Conservation (phyloP, 2,113 vertebrate genomes). For the Hirundichthys speculiger region DNA sequence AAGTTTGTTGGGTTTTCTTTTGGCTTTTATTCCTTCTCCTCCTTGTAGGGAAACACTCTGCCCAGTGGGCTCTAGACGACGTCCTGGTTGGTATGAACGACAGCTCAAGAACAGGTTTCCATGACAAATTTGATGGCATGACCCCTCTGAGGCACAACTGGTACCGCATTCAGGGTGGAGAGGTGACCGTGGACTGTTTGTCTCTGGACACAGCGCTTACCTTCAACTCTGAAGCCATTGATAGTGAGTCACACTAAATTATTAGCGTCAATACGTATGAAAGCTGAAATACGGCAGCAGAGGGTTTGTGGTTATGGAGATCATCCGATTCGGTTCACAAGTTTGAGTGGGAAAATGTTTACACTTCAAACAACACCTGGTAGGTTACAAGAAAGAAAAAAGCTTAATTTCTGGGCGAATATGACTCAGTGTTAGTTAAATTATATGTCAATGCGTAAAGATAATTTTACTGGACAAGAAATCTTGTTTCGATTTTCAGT, state of each 20-base stretch:
- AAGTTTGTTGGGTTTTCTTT: too few relatives aligned
- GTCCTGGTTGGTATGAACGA: slow-evolving; percentile 98
- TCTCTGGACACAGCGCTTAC: slow-evolving; percentile 92
- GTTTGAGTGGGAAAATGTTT: too few relatives aligned
- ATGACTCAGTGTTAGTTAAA: too few relatives aligned
- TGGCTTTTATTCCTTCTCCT: neutral
- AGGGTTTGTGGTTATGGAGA: neutral
- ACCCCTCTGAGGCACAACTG: slow-evolving; percentile 92
- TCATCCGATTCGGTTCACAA: too few relatives aligned
- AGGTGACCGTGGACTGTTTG: slow-evolving; percentile 93
- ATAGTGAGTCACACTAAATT: slow-evolving; percentile 71
- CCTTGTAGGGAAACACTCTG: slow-evolving; percentile 89
- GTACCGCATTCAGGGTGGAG: slow-evolving; percentile 96
- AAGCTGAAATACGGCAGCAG: neutral
- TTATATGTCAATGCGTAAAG: too few relatives aligned
- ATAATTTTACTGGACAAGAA: too few relatives aligned
- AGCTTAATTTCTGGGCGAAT: too few relatives aligned
- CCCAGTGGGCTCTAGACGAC: slow-evolving; percentile 96
- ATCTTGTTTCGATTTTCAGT: too few relatives aligned
- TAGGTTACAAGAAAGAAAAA: too few relatives aligned
- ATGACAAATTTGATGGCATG: slow-evolving; percentile 94
- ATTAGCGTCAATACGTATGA: neutral
- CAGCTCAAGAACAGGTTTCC: slow-evolving; percentile 94
- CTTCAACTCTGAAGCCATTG: slow-evolving; percentile 90
- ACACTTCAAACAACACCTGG: too few relatives aligned